Conservation (phyloP, 2,113 vertebrate species). For the Bubalus kerabau region DNA sequence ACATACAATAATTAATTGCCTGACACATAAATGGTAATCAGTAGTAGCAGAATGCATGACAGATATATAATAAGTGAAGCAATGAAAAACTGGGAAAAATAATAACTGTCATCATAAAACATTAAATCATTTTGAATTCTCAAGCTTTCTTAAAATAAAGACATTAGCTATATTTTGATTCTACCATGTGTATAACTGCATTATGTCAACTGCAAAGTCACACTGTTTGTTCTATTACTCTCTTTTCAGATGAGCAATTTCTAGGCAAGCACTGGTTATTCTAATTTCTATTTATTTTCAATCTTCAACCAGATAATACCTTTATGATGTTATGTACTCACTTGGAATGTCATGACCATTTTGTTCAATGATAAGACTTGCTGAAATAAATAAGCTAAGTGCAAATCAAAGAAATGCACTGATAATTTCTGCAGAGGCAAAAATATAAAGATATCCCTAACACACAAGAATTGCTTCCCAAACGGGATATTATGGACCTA, state of each 20-base stretch:
- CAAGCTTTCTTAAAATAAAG: neutral
- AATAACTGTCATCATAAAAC: neutral
- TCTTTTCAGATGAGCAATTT: neutral
- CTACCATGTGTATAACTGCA: neutral
- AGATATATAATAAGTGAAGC: neutral
- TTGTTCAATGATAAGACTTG: neutral
- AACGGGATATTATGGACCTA: neutral
- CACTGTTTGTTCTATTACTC: neutral
- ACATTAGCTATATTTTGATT: neutral
- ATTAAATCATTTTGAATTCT: neutral
- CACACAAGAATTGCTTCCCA: neutral
- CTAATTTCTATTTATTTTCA: neutral
- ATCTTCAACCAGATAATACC: neutral
- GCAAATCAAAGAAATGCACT: neutral
- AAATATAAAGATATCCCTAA: neutral
- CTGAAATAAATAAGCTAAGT: neutral
- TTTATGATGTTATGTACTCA: neutral
- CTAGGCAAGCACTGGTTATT: neutral
- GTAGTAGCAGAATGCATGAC: neutral
- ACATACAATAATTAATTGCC: neutral
- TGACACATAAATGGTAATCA: neutral
- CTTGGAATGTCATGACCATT: neutral
- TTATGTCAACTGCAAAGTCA: neutral
- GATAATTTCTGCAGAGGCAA: neutral
- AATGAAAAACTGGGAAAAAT: neutral